phyloP scores from a whole-genome alignment of 2,888 invertebrate genomes.

The Tenthredo mesomela region DNA sequence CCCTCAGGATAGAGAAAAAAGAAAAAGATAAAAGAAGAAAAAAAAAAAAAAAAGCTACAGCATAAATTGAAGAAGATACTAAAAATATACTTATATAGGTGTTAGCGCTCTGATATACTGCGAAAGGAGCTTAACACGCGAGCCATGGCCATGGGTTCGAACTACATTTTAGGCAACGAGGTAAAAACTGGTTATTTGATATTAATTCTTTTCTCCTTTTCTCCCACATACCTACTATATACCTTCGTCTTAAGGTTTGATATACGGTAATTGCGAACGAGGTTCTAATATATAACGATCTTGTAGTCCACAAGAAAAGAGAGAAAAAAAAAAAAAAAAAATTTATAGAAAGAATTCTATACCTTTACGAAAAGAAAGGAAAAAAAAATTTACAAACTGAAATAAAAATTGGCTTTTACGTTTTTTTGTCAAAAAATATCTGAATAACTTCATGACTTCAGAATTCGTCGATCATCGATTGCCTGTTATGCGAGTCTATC shows the following conservation, averaged over 20 bases:
- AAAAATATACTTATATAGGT: constrained; percentile 13
- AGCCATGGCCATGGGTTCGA: background rate
- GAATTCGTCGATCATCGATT: background rate
- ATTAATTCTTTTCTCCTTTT: background rate
- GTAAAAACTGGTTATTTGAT: constrained; percentile 8
- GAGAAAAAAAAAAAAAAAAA: background rate
- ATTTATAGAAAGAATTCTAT: background rate
- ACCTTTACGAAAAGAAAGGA: background rate
- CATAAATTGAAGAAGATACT: constrained; percentile 48
- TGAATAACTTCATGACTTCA: background rate
- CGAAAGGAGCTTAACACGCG: constrained; percentile 28
- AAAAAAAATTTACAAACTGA: background rate
- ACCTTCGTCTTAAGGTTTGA: background rate
- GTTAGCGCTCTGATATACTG: background rate
- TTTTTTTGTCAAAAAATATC: too few relatives aligned
- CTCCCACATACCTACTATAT: background rate
- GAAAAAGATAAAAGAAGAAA: too few relatives aligned
- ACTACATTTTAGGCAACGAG: constrained; percentile 22
- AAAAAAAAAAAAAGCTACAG: background rate
- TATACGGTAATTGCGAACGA: background rate
- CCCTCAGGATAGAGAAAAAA: background rate
- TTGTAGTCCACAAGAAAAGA: background rate
- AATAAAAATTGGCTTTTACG: background rate
- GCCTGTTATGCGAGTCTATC: background rate
- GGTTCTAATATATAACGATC: background rate